These are phyloP conservation scores for Catocala nupta DNA, from an alignment of 2,888 invertebrate species.

Conservation along the genomic window DNA sequence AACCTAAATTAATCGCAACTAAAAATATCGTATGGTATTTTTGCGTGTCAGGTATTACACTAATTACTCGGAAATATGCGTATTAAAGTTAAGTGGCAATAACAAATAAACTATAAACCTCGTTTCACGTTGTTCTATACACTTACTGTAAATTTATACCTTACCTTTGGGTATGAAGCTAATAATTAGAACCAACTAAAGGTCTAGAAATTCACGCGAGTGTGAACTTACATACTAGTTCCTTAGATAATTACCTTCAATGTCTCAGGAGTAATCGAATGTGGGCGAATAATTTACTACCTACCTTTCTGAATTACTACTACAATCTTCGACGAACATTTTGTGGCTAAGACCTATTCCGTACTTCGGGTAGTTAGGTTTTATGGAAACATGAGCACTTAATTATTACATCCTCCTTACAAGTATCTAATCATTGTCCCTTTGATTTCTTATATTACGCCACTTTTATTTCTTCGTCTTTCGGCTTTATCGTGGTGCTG, in stretches of 20 bases:
- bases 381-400: constrained; percentile 9
- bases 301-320: constrained; percentile 52
- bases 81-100: too few relatives aligned
- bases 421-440: too few relatives aligned
- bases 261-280: constrained; percentile 52
- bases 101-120: too few relatives aligned
- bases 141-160: not conserved
- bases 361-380: constrained; percentile 18
- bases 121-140: too few relatives aligned
- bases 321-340: constrained; percentile 52
- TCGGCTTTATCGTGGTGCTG: too few relatives aligned
- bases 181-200: not conserved
- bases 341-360: constrained; percentile 41
- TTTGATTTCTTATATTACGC: too few relatives aligned
- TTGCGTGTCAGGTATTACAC: too few relatives aligned
- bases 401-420: too few relatives aligned
- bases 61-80: too few relatives aligned
- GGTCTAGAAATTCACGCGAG: constrained; percentile 16
- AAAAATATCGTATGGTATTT: too few relatives aligned
- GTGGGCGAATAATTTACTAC: constrained; percentile 59
- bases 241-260: constrained; percentile 49
- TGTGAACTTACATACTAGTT: constrained; percentile 34
- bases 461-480: too few relatives aligned
- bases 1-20: too few relatives aligned
- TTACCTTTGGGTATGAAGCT: not conserved